Percentiles rank a stretch among this genome's conserved stretches.
These are phyloP conservation scores for Melanotaenia duboulayi DNA, from an alignment of 2,113 vertebrate genomes.

Conservation along the genomic window DNA sequence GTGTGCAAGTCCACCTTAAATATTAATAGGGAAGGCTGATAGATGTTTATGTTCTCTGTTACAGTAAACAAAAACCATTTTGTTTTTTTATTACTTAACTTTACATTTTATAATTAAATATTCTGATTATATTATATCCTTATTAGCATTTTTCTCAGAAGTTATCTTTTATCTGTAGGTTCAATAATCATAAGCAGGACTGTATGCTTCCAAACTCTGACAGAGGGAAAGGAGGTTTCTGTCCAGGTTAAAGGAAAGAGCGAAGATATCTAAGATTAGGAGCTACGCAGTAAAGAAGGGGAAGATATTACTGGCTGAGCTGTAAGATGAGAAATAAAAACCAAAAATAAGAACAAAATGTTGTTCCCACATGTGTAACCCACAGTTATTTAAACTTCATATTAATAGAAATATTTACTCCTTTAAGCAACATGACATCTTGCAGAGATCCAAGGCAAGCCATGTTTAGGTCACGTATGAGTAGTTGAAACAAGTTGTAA, in stretches of 20 bases:
- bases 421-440: too few species aligned
- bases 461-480: too few species aligned
- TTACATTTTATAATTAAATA: not conserved
- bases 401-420: too few species aligned
- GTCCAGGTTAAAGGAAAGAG: not conserved
- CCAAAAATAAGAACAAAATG: too few species aligned
- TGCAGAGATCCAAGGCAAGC: too few species aligned
- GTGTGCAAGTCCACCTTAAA: too few species aligned
- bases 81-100: not conserved
- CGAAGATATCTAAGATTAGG: not conserved
- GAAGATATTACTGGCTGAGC: not conserved
- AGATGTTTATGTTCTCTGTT: too few species aligned
- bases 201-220: not conserved
- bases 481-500: conserved; percentile 1
- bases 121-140: not conserved
- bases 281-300: not conserved
- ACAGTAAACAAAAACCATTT: not conserved
- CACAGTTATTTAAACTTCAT: too few species aligned
- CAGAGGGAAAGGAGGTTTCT: not conserved
- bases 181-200: not conserved
- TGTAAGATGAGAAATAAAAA: not conserved
- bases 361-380: too few species aligned
- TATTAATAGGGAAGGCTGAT: too few species aligned
- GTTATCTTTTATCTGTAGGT: not conserved
- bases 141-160: not conserved